phyloP scores from a whole-genome alignment of 53 echinoderm and acorn worm species.

The Hippasteria phrygiana region DNA sequence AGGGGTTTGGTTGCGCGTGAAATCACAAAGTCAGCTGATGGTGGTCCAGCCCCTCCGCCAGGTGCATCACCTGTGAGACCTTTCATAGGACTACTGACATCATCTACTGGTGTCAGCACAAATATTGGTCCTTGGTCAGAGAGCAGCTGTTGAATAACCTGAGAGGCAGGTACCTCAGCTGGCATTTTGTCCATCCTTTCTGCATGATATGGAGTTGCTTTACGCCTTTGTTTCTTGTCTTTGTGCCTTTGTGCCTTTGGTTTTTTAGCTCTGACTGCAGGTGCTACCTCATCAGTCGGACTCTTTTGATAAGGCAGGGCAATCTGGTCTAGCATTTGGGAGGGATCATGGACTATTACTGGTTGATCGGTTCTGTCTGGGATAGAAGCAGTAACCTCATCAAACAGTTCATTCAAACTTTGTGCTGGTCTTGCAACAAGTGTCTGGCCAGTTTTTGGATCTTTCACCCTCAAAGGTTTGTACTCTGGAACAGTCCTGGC shows the following conservation, averaged over 20 bases:
- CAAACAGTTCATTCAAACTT: slow-evolving; percentile 51
- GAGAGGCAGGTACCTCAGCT: slow-evolving; percentile 3
- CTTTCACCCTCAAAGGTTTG: slow-evolving; percentile 60
- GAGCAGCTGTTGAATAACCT: slow-evolving; percentile 58
- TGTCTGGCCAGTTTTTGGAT: slow-evolving; percentile 80
- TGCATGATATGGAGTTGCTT: slow-evolving; percentile 3
- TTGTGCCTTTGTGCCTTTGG: slow-evolving; percentile 18
- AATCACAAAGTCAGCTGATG: slow-evolving; percentile 55
- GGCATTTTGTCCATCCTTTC: background rate
- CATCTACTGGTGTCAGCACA: slow-evolving; percentile 55
- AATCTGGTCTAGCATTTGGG: slow-evolving; percentile 19
- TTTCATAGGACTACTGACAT: slow-evolving; percentile 35
- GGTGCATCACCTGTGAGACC: slow-evolving; percentile 33
- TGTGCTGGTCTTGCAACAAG: slow-evolving; percentile 68
- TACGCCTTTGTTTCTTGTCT: slow-evolving; percentile 9
- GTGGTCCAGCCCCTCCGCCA: slow-evolving; percentile 48
- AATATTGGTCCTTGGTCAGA: slow-evolving; percentile 70
- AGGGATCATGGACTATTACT: slow-evolving; percentile 48
- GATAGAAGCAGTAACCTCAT: slow-evolving; percentile 52
- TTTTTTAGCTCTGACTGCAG: background rate
- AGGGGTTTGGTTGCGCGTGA: slow-evolving; percentile 21
- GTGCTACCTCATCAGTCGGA: background rate
- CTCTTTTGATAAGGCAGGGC: slow-evolving; percentile 4
- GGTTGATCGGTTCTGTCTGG: slow-evolving; percentile 38
- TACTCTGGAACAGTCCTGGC: slow-evolving; percentile 50